Evolutionary conservation across 2,113 vertebrate genomes (phyloP).

Genomic region (Trochalopteron elliotii): DNA sequence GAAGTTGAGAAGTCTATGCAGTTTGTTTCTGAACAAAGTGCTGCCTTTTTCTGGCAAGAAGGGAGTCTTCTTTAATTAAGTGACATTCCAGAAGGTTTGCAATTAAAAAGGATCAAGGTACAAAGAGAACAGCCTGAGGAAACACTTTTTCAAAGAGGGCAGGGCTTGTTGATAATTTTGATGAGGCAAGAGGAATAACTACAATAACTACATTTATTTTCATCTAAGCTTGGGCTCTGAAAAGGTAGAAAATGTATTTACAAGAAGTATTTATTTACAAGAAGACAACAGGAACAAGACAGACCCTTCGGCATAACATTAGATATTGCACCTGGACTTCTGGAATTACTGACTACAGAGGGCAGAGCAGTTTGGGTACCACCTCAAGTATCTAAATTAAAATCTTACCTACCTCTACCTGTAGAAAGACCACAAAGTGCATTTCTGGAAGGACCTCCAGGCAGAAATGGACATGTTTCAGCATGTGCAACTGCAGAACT

Average conservation of each 20-base stretch:
- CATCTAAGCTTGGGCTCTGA: background rate
- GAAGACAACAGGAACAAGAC: background rate
- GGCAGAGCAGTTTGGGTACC: background rate
- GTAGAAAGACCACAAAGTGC: background rate
- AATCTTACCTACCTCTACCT: background rate
- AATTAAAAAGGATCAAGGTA: constrained; percentile 8
- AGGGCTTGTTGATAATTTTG: background rate
- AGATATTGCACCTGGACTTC: background rate
- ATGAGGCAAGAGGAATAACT: background rate
- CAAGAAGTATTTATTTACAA: background rate
- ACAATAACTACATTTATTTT: background rate
- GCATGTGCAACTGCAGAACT: background rate
- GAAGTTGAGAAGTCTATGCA: background rate
- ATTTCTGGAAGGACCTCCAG: background rate
- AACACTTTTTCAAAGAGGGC: background rate
- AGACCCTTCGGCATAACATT: background rate
- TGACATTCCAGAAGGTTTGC: constrained; percentile 14
- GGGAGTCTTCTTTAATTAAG: constrained; percentile 23
- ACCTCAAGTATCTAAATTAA: constrained; percentile 1
- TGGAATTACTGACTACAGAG: background rate
- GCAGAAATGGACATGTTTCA: background rate
- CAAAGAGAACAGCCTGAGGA: background rate
- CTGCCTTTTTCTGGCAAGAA: background rate
- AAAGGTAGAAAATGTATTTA: background rate
- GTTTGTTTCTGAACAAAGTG: background rate